Evolutionary conservation across 2,113 vertebrate species (phyloP).

Genomic region (Taurulus bubalis): DNA sequence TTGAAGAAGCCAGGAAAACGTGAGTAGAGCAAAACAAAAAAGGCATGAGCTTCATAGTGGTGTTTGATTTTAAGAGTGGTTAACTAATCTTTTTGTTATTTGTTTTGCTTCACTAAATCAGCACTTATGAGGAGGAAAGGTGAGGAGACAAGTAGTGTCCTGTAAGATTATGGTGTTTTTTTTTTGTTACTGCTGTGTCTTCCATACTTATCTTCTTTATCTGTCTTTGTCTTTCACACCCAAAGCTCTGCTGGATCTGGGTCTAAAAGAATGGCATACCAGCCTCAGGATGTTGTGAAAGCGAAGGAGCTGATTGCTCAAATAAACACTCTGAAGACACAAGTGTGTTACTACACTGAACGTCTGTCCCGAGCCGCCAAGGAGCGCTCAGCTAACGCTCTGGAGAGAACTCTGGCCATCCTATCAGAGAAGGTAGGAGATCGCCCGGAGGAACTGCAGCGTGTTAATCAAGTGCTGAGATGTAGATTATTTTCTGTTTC

Average conservation of each 20-base stretch:
- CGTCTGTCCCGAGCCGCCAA: conserved; percentile 95
- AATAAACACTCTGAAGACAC: conserved; percentile 97
- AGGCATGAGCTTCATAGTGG: not conserved
- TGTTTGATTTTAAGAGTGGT: conserved; percentile 19
- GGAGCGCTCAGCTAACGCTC: conserved; percentile 93
- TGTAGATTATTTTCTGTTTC: not conserved
- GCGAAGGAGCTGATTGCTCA: conserved; percentile 98
- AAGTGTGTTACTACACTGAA: conserved; percentile 98
- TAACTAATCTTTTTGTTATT: not conserved
- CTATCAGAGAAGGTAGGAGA: conserved; percentile 93
- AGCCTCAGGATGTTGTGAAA: conserved; percentile 93
- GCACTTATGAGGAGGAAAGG: conserved; percentile 95
- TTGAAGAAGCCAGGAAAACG: conserved; percentile 97
- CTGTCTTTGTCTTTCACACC: not conserved
- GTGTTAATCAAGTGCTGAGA: not conserved
- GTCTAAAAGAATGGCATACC: conserved; percentile 90
- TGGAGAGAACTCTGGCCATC: conserved; percentile 96
- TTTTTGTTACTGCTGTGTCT: not conserved
- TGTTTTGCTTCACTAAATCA: conserved; percentile 77
- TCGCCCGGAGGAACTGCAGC: not conserved
- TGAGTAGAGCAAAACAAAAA: conserved; percentile 81
- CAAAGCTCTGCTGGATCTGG: conserved; percentile 84
- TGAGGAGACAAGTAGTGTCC: conserved; percentile 81
- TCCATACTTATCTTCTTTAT: not conserved
- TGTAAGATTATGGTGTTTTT: not conserved